Evolutionary conservation across 2,888 invertebrate species (phyloP).

Genomic region (Fragum fragum): DNA sequence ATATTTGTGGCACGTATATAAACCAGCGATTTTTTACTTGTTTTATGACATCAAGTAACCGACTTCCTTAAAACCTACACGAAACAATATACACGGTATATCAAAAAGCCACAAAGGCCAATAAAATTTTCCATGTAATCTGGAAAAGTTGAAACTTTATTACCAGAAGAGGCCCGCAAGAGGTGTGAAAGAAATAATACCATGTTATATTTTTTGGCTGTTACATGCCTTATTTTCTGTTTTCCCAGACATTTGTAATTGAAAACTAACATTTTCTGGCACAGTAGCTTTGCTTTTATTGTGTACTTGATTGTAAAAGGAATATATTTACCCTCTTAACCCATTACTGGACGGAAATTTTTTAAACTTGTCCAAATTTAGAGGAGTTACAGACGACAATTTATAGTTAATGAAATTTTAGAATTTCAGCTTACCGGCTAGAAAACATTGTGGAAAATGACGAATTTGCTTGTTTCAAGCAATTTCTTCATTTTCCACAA

Average conservation of each 20-base stretch:
- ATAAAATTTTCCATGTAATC: not conserved
- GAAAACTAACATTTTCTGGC: constrained; percentile 6
- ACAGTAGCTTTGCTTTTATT: not conserved
- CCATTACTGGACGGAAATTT: no score
- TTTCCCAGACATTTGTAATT: not conserved
- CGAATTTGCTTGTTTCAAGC: no score
- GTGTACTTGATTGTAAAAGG: no score
- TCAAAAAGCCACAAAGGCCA: not conserved
- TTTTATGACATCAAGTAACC: no score
- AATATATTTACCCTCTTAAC: not conserved
- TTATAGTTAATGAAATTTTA: no score
- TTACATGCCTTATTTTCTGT: not conserved
- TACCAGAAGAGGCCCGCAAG: not conserved
- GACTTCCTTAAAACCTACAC: not conserved
- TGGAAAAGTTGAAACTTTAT: constrained; percentile 2
- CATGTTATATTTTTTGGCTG: not conserved
- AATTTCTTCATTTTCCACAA: no score
- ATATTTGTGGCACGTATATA: no score
- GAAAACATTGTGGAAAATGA: no score
- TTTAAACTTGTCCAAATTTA: no score
- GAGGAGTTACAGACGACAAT: no score
- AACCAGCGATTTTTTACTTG: no score
- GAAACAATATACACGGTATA: not conserved
- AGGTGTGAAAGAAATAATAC: constrained; percentile 3
- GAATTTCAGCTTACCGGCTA: no score